Percentiles rank a stretch among this genome's conserved stretches.
These are phyloP conservation scores for Salarias fasciatus DNA, from an alignment of 2,797 vertebrate genomes.

Conservation along the genomic window DNA sequence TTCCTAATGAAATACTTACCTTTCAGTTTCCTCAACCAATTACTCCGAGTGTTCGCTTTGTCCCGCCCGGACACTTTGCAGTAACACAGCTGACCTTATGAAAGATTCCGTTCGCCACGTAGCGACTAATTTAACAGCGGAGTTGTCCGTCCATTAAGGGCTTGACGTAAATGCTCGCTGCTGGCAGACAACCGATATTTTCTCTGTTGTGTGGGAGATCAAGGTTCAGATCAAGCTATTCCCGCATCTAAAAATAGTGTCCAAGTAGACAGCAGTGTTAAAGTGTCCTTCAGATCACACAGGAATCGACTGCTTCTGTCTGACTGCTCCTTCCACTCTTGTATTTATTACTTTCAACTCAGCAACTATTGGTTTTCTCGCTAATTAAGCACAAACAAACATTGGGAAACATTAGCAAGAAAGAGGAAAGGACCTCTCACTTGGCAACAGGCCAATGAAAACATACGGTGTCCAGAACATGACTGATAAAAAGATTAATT, in stretches of 20 bases:
- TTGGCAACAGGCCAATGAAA: no score
- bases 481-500: no score
- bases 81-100: neutral
- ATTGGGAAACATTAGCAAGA: neutral
- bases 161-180: conserved; percentile 35
- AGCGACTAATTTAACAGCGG: conserved; percentile 15
- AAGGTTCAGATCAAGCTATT: conserved; percentile 45
- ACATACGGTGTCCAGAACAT: no score
- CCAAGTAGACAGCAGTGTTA: conserved; percentile 40
- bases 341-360: conserved; percentile 9
- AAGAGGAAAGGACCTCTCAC: neutral
- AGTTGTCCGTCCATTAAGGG: conserved; percentile 28
- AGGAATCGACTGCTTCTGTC: conserved; percentile 33
- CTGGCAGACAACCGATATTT: conserved; percentile 41
- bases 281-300: conserved; percentile 54
- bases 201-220: conserved; percentile 45
- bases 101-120: conserved; percentile 7
- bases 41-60: no score
- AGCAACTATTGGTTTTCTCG: conserved; percentile 10
- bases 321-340: conserved; percentile 45
- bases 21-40: no score
- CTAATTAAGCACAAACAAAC: conserved; percentile 9
- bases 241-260: conserved; percentile 55
- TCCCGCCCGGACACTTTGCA: neutral
- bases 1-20: neutral